Conservation (phyloP, 2,888 invertebrate species). For the Drosophila neotestacea region DNA sequence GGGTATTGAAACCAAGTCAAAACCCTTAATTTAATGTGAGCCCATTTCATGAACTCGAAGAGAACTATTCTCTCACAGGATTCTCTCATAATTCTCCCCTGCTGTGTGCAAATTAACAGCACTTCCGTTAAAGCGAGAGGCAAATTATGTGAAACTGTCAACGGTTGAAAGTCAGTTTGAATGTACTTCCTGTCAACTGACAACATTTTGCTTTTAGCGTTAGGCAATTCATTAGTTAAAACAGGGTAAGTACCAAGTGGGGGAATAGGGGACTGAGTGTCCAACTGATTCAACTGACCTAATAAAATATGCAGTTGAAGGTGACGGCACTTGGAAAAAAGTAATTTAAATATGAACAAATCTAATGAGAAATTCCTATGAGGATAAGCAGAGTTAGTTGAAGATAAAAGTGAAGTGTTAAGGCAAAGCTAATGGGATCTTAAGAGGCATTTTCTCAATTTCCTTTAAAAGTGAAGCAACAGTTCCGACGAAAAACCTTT, state of each 20-base stretch:
- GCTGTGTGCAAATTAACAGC: slow-evolving; percentile 66
- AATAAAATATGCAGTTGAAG: slow-evolving; percentile 12
- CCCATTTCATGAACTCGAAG: slow-evolving; percentile 12
- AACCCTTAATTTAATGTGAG: slow-evolving; percentile 61
- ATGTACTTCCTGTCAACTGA: slow-evolving; percentile 53
- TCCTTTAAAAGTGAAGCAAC: background rate
- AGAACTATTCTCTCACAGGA: background rate
- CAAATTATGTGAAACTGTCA: slow-evolving; percentile 14
- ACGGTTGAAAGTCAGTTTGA: slow-evolving; percentile 41
- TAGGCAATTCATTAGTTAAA: slow-evolving; percentile 44
- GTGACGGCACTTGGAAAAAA: background rate
- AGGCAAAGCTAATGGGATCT: background rate
- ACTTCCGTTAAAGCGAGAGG: slow-evolving; percentile 42
- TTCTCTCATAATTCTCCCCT: slow-evolving; percentile 21
- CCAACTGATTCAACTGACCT: background rate
- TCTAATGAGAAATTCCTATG: background rate
- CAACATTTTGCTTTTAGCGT: slow-evolving; percentile 61
- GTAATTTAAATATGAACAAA: background rate
- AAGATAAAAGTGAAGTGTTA: background rate
- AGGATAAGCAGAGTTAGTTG: background rate
- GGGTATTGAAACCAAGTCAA: slow-evolving; percentile 59
- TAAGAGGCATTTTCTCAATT: background rate
- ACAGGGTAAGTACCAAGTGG: slow-evolving; percentile 13
- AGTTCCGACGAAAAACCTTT: background rate
- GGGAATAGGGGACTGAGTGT: background rate